phyloP scores from a whole-genome alignment of 1,140 invertebrate species.

The Lethocerus indicus region DNA sequence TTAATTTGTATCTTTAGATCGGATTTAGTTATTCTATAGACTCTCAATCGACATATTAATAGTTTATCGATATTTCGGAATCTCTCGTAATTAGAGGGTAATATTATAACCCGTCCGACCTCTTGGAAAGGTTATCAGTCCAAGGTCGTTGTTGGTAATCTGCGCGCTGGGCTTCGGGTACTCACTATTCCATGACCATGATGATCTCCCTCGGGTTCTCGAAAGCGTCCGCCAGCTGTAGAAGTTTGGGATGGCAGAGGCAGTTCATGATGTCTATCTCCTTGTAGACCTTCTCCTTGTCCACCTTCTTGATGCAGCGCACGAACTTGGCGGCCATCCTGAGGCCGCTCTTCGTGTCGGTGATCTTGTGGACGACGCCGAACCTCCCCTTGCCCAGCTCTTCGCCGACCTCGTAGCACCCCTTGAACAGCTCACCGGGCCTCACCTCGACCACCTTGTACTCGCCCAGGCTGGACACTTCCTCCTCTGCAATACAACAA shows the following conservation, averaged over 20 bases:
- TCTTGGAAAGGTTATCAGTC: background rate
- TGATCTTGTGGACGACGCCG: conserved; percentile 49
- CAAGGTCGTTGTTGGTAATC: too few relatives aligned
- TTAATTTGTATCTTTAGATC: too few relatives aligned
- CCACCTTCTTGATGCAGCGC: conserved; percentile 57
- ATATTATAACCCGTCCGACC: too few relatives aligned
- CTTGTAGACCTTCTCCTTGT: conserved; percentile 70
- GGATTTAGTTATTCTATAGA: too few relatives aligned
- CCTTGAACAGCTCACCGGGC: conserved; percentile 35
- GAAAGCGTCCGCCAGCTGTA: conserved; percentile 75
- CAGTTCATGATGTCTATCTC: conserved; percentile 88
- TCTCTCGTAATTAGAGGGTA: too few relatives aligned
- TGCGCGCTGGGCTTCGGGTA: too few relatives aligned
- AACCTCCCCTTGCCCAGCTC: conserved; percentile 70
- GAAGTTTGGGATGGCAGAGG: conserved; percentile 73
- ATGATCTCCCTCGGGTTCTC: conserved; percentile 71
- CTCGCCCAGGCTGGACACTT: background rate
- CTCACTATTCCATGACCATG: conserved; percentile 91
- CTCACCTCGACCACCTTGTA: too few relatives aligned
- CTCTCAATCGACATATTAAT: too few relatives aligned
- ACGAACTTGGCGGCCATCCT: conserved; percentile 85
- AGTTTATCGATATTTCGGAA: too few relatives aligned
- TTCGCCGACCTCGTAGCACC: conserved; percentile 43
- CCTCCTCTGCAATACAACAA: background rate
- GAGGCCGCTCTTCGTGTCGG: conserved; percentile 47